A percentile compares a stretch with the other conserved stretches of the same genome.
Evolutionary conservation across 2,888 invertebrate species (phyloP).

Genomic region (Cyclophora albipunctata): DNA sequence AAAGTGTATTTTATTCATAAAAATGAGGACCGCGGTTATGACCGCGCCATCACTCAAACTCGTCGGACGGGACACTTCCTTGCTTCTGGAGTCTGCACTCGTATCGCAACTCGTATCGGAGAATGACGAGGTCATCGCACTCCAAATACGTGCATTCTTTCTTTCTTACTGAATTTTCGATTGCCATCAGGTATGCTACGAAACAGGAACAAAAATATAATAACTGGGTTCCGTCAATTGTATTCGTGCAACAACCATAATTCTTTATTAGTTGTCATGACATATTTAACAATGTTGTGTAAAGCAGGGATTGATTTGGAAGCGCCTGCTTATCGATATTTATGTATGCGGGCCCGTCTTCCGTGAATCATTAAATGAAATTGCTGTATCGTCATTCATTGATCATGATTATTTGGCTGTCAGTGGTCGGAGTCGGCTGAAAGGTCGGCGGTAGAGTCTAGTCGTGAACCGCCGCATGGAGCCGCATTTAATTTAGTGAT

Average conservation of each 20-base stretch:
- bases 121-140: conserved; percentile 40
- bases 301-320: conserved; percentile 27
- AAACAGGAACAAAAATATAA: conserved; percentile 43
- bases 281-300: conserved; percentile 40
- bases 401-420: conserved; percentile 50
- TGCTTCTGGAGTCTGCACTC: conserved; percentile 18
- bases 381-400: conserved; percentile 47
- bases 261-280: conserved; percentile 37
- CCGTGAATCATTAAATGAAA: conserved; percentile 51
- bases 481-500: conserved; percentile 28
- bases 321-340: conserved; percentile 45
- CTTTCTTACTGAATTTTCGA: conserved; percentile 43
- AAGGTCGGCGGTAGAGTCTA: neutral
- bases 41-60: conserved; percentile 2
- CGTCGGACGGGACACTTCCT: conserved; percentile 2
- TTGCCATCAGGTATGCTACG: conserved; percentile 33
- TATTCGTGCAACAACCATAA: conserved; percentile 36
- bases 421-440: conserved; percentile 31
- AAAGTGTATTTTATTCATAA: conserved; percentile 2
- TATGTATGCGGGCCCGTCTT: conserved; percentile 44
- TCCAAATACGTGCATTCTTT: conserved; percentile 39
- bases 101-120: conserved; percentile 20
- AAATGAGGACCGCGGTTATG: neutral
- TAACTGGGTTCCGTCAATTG: conserved; percentile 36
- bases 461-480: conserved; percentile 5